A percentile compares a stretch with the other conserved stretches of the same genome.
These are phyloP conservation scores for Rhineura floridana DNA, from an alignment of 2,113 vertebrate species.

Conservation along the genomic window DNA sequence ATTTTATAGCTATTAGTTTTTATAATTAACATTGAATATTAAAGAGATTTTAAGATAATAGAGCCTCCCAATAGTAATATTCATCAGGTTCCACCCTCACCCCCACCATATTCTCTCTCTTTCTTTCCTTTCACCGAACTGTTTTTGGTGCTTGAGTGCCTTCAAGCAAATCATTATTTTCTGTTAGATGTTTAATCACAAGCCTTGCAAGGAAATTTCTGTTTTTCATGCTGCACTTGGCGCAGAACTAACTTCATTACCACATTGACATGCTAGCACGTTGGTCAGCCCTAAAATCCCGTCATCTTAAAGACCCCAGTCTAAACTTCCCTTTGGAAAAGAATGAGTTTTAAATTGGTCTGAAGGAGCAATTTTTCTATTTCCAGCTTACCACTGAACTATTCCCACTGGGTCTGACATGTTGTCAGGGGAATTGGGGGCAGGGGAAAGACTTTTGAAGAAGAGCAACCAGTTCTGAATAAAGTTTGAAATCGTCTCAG, in stretches of 20 bases:
- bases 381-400: constrained; percentile 25
- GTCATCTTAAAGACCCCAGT: constrained; percentile 41
- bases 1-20: constrained; percentile 46
- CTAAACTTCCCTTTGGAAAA: constrained; percentile 43
- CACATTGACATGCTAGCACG: not conserved
- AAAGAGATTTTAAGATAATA: constrained; percentile 30
- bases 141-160: constrained; percentile 41
- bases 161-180: constrained; percentile 61
- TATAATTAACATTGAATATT: constrained; percentile 56
- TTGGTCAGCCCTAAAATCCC: constrained; percentile 35
- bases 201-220: constrained; percentile 57
- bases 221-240: constrained; percentile 54
- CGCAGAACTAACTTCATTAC: constrained; percentile 65
- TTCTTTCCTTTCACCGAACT: constrained; percentile 22
- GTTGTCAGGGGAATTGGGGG: not conserved
- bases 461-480: not conserved
- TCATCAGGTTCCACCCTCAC: constrained; percentile 20
- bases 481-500: not conserved
- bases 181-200: constrained; percentile 63
- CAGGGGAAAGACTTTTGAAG: not conserved
- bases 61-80: constrained; percentile 36
- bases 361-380: constrained; percentile 22
- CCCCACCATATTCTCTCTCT: not conserved
- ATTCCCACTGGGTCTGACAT: constrained; percentile 4
- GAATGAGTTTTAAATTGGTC: constrained; percentile 37